Evolutionary conservation across 1,140 invertebrate species (phyloP), one percentile per base, ranked within the genome.

Genomic region (Hestina assimilis): DNA sequence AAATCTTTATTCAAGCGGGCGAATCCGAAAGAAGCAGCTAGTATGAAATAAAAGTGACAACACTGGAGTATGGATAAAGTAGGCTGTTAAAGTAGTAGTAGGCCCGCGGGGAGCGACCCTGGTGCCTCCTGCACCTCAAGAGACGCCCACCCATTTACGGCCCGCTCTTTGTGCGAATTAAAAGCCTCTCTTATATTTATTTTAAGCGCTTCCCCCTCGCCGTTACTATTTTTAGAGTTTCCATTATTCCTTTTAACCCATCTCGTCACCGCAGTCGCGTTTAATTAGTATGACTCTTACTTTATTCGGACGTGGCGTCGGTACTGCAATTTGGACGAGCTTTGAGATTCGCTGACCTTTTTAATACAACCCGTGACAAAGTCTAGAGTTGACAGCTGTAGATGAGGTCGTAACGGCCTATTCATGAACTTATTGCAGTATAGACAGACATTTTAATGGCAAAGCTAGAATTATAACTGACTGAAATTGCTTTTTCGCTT

Each of bases 151-250:
- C 52, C 59, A 40, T 56, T 61, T 65, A 61, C 53, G 46, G 42
- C 53, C 46, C 63, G 33, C 42, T 69, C 71, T 68, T 63, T 66
- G 66, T 67, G 64, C 40, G 63, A 67, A 72, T 73, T 71, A 67
- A 73, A 72, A 69, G 55, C 59, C 58, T 54, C 57, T 57, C 63
- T 56, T 54, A 73, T 75, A 73, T 76, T 73, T 76, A 76, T 73
- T 73, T 74, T 66, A 66, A 70, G 56, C 51, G 43, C 26, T 54
- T 68, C 45, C 61, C 61, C 63, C 40, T 53, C 51, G 15, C 31
- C 28, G 56, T 31, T 63, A 69, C 65, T 65, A 72, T 74, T 77
- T 72, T 72, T 67, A 62, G 66, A 71, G 62, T 62, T 63, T 62
- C 46, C 56, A 63, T 65, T 66, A 64, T 63, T 69, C 59, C 64